Evolutionary conservation across 2,888 invertebrate genomes (phyloP).

Genomic region (Nephrotoma guestfalica): DNA sequence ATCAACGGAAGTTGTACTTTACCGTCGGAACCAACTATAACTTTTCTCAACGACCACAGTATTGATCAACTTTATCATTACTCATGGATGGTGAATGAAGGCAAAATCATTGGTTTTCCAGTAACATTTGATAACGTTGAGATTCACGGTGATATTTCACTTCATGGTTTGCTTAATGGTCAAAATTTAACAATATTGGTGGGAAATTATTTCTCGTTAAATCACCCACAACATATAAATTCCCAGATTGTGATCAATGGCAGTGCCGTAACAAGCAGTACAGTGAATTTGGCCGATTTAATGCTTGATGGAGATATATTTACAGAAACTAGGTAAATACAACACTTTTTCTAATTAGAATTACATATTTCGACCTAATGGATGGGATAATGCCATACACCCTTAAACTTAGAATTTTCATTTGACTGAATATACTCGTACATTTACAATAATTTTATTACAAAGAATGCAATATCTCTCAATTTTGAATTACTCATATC

Average conservation of each 20-base stretch:
- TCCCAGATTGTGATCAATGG: constrained; percentile 31
- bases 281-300: constrained; percentile 22
- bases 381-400: too few species aligned
- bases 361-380: too few species aligned
- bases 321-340: constrained; percentile 19
- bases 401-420: neutral
- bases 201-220: constrained; percentile 37
- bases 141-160: neutral
- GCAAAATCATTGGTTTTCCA: neutral
- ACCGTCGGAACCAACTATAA: neutral
- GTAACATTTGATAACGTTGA: neutral
- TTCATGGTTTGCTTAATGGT: constrained; percentile 35
- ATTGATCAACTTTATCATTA: neutral
- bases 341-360: neutral
- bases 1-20: neutral
- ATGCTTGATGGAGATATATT: constrained; percentile 23
- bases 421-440: neutral
- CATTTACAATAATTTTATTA: neutral
- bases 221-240: constrained; percentile 32
- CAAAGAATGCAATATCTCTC: too few species aligned
- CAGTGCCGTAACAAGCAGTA: constrained; percentile 25
- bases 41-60: neutral
- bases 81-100: constrained; percentile 1
- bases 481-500: too few species aligned
- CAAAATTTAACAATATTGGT: constrained; percentile 32